A percentile compares a stretch with the other conserved stretches of the same genome.
Evolutionary conservation across 2,797 vertebrate species (phyloP).

Genomic region (Dicrostonyx torquatus): DNA sequence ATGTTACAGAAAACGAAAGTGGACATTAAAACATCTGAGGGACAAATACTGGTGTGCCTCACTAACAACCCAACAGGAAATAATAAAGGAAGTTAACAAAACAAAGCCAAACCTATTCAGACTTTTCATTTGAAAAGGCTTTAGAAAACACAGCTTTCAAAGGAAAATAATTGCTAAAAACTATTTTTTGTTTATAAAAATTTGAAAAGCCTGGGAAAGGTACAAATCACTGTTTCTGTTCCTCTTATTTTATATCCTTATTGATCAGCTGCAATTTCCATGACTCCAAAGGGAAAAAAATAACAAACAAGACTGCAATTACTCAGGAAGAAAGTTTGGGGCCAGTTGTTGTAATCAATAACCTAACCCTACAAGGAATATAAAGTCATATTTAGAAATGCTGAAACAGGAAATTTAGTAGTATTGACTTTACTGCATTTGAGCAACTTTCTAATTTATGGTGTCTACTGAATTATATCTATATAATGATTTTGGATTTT

Average conservation of each 20-base stretch:
- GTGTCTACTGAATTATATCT: constrained; percentile 66
- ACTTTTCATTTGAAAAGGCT: constrained; percentile 65
- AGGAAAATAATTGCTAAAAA: constrained; percentile 31
- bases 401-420: constrained; percentile 68
- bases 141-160: constrained; percentile 25
- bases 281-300: not conserved
- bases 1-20: constrained; percentile 44
- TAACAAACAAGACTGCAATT: constrained; percentile 67
- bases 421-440: constrained; percentile 79
- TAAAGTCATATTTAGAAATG: constrained; percentile 75
- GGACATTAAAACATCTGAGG: not conserved
- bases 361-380: constrained; percentile 65
- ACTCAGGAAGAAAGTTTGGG: constrained; percentile 65
- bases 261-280: constrained; percentile 65
- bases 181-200: constrained; percentile 71
- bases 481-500: constrained; percentile 82
- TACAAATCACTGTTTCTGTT: constrained; percentile 36
- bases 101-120: not conserved
- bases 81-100: constrained; percentile 41
- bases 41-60: not conserved
- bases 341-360: constrained; percentile 80
- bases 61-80: not conserved
- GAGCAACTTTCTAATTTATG: constrained; percentile 65
- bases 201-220: constrained; percentile 44
- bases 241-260: constrained; percentile 41